Evolutionary conservation across 2,113 vertebrate genomes (phyloP).

Genomic region (Burhinus bistriatus): DNA sequence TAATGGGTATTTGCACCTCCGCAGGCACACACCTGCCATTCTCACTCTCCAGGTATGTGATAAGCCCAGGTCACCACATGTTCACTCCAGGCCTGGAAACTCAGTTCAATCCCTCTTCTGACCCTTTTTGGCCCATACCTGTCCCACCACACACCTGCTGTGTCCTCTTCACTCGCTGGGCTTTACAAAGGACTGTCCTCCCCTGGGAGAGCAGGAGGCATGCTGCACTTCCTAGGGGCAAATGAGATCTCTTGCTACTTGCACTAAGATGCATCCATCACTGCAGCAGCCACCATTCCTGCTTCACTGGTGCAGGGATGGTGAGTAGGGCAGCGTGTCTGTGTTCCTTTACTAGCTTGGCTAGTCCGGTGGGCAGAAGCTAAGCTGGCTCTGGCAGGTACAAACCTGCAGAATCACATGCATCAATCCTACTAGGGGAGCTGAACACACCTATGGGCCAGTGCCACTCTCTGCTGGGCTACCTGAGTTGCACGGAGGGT

Average conservation of each 20-base stretch:
- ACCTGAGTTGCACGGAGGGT: neutral
- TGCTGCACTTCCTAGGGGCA: neutral
- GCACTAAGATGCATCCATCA: neutral
- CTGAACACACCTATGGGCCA: neutral
- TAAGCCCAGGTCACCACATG: neutral
- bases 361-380: neutral
- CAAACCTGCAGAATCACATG: neutral
- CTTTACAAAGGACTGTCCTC: neutral
- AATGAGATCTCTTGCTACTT: neutral
- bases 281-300: neutral
- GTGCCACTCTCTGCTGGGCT: neutral
- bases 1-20: neutral
- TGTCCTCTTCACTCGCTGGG: neutral
- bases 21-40: neutral
- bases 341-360: neutral
- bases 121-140: neutral
- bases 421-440: neutral
- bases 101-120: neutral
- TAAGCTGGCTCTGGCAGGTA: neutral
- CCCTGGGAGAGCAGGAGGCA: neutral
- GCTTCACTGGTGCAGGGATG: neutral
- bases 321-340: fast-evolving
- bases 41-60: neutral
- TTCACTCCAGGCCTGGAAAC: neutral
- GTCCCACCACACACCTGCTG: neutral